phyloP scores from a whole-genome alignment of 2,113 vertebrate species.

The Thunnus thynnus region DNA sequence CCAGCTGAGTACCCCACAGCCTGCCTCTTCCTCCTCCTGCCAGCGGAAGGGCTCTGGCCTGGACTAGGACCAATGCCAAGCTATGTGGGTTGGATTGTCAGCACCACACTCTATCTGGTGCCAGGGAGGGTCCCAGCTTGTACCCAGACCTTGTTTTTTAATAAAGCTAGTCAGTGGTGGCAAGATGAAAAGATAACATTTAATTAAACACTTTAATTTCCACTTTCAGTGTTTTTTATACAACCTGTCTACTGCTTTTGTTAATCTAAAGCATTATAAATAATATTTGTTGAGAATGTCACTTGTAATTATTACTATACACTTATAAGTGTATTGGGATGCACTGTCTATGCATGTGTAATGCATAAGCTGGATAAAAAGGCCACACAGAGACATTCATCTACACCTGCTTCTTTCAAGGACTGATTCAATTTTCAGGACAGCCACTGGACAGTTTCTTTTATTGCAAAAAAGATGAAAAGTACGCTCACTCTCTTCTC shows the following conservation, averaged over 20 bases:
- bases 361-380: constrained; percentile 28
- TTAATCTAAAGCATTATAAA: constrained; percentile 1
- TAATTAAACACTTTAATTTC: background rate
- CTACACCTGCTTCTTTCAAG: constrained; percentile 58
- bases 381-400: constrained; percentile 33
- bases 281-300: background rate
- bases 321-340: background rate
- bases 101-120: constrained; percentile 79
- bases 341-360: background rate
- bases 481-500: constrained; percentile 10
- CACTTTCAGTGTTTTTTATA: background rate
- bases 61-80: constrained; percentile 68
- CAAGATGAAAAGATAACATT: background rate
- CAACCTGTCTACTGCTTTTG: background rate
- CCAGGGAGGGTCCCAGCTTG: constrained; percentile 79
- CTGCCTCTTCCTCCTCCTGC: constrained; percentile 53
- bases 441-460: constrained; percentile 34
- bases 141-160: constrained; percentile 49
- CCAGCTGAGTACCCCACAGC: constrained; percentile 75
- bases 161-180: constrained; percentile 22
- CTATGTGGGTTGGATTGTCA: constrained; percentile 64
- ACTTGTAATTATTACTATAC: background rate
- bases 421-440: constrained; percentile 48
- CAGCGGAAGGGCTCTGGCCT: constrained; percentile 64
- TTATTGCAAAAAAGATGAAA: constrained; percentile 28